phyloP scores from a whole-genome alignment of 2,797 vertebrate genomes.

The Pangasius djambal region DNA sequence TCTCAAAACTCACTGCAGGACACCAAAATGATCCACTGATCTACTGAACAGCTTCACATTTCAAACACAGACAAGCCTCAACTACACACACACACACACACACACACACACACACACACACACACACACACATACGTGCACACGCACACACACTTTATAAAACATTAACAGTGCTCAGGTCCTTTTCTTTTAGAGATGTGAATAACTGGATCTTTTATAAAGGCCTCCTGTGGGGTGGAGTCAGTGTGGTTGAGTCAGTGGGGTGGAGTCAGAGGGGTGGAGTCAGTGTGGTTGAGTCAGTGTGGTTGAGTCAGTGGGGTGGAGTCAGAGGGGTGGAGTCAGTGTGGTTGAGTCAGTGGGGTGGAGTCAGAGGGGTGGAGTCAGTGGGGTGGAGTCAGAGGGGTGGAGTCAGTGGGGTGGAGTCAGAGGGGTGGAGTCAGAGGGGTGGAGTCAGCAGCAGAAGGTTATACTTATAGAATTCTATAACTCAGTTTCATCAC shows the following conservation, averaged over 20 bases:
- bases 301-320: background rate
- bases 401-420: background rate
- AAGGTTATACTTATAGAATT: too few relatives aligned
- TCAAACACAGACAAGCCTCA: conserved; percentile 57
- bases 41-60: conserved; percentile 46
- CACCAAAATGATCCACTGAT: conserved; percentile 53
- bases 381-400: background rate
- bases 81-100: conserved; percentile 21
- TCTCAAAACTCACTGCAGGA: conserved; percentile 61
- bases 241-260: too few relatives aligned
- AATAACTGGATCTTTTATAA: too few relatives aligned
- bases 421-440: background rate
- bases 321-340: background rate
- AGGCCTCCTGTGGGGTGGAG: too few relatives aligned
- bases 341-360: background rate
- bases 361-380: background rate
- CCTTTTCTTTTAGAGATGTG: too few relatives aligned
- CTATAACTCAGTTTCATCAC: background rate
- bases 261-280: too few relatives aligned
- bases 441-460: background rate
- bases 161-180: background rate
- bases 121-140: background rate
- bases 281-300: too few relatives aligned
- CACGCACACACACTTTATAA: background rate
- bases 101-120: conserved; percentile 6